Evolutionary conservation across 2,797 vertebrate species (phyloP).

Genomic region (Crax fasciolata): DNA sequence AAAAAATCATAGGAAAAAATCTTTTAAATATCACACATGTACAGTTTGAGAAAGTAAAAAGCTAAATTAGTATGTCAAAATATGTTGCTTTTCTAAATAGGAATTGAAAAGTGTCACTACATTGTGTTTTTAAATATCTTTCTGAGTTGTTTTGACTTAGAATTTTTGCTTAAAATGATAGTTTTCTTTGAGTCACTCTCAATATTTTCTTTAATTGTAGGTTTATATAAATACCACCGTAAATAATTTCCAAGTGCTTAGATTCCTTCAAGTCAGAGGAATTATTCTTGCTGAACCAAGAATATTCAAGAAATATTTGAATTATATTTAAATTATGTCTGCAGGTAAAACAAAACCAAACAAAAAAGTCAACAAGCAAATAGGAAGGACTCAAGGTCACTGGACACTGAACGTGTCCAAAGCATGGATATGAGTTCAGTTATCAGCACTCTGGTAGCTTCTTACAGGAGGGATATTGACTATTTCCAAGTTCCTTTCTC

Average conservation of each 20-base stretch:
- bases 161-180: not conserved
- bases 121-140: not conserved
- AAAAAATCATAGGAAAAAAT: not conserved
- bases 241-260: not conserved
- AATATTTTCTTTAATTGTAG: conserved; percentile 16
- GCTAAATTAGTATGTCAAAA: not conserved
- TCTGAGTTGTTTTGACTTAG: conserved; percentile 1
- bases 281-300: not conserved
- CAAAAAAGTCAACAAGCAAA: not conserved
- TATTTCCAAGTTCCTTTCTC: not conserved
- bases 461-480: not conserved
- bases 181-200: not conserved
- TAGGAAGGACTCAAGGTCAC: not conserved
- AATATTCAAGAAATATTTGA: not conserved
- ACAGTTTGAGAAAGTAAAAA: not conserved
- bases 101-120: not conserved
- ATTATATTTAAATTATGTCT: not conserved
- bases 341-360: not conserved
- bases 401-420: not conserved
- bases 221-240: not conserved
- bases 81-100: not conserved
- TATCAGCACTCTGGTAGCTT: not conserved
- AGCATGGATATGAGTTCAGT: rapidly evolving
- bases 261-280: not conserved
- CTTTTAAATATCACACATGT: not conserved